A percentile compares a stretch with the other conserved stretches of the same genome.
Evolutionary conservation across 2,797 vertebrate genomes (phyloP).

Genomic region (Nannoperca obscura): DNA sequence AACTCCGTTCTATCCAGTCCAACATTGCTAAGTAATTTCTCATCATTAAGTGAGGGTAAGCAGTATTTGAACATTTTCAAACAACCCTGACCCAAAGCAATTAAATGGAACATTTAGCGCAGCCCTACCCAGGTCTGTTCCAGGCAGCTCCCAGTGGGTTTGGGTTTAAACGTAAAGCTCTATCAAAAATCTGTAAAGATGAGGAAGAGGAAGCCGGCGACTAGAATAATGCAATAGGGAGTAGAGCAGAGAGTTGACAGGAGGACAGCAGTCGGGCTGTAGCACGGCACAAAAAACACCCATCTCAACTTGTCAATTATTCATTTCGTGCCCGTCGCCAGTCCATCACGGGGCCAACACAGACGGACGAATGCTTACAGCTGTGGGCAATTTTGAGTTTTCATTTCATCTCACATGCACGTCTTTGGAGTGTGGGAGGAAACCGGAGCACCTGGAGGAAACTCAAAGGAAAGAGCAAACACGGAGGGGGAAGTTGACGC

Average conservation of each 20-base stretch:
- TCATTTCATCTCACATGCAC: conserved; percentile 47
- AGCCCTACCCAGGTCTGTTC: conserved; percentile 38
- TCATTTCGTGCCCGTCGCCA: conserved; percentile 47
- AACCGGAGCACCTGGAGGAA: conserved; percentile 43
- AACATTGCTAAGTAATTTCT: conserved; percentile 30
- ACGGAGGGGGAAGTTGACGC: neutral
- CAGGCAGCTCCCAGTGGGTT: conserved; percentile 49
- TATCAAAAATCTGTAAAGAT: conserved; percentile 54
- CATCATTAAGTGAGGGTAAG: conserved; percentile 44
- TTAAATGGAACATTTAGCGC: conserved; percentile 55
- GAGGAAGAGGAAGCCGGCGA: conserved; percentile 42
- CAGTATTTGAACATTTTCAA: conserved; percentile 63
- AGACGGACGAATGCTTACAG: conserved; percentile 25
- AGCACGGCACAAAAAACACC: conserved; percentile 59
- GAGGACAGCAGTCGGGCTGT: conserved; percentile 44
- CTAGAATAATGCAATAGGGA: conserved; percentile 41
- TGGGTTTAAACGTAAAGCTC: conserved; percentile 68
- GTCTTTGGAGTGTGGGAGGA: conserved; percentile 38
- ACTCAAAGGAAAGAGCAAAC: conserved; percentile 15
- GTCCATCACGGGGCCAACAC: conserved; percentile 44
- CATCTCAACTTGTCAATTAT: conserved; percentile 72
- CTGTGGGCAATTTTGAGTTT: conserved; percentile 46
- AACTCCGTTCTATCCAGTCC: neutral
- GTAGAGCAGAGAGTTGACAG: conserved; percentile 27
- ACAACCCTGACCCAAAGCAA: conserved; percentile 58